Percentiles rank a stretch among this genome's conserved stretches.
phyloP scores from a whole-genome alignment of 2,888 invertebrate genomes.

The Meta bourneti region DNA sequence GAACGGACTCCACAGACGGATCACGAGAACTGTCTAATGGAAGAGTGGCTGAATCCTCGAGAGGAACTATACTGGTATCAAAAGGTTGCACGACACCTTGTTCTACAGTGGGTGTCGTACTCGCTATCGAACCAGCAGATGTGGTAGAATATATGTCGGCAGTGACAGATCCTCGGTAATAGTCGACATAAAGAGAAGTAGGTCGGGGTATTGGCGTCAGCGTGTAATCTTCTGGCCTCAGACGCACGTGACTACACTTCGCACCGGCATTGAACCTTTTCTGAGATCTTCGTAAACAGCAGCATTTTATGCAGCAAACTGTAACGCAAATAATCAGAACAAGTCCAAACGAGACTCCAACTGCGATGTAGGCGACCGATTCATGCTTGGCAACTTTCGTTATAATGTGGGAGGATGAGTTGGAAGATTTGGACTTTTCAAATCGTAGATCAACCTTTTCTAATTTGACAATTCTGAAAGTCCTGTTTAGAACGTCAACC shows the following conservation, averaged over 20 bases:
- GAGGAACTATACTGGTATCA: constrained; percentile 78
- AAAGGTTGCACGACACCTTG: constrained; percentile 77
- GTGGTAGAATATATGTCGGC: constrained; percentile 75
- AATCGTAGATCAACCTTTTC: constrained; percentile 60
- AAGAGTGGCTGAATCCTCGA: constrained; percentile 75
- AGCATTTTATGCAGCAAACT: constrained; percentile 76
- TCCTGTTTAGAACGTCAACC: constrained; percentile 63
- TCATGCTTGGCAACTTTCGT: constrained; percentile 71
- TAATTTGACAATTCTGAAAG: constrained; percentile 58
- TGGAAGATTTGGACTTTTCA: constrained; percentile 51
- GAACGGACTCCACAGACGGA: constrained; percentile 66
- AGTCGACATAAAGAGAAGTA: constrained; percentile 77
- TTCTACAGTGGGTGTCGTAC: constrained; percentile 64
- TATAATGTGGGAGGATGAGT: constrained; percentile 42
- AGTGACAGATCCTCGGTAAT: constrained; percentile 70
- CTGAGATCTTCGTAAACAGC: constrained; percentile 64
- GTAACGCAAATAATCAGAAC: constrained; percentile 75
- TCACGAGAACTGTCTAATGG: constrained; percentile 56
- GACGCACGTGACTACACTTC: constrained; percentile 68
- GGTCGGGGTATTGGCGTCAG: constrained; percentile 77
- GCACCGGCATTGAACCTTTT: constrained; percentile 44
- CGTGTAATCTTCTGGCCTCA: constrained; percentile 78
- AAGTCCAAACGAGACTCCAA: constrained; percentile 76
- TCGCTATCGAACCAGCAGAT: constrained; percentile 73
- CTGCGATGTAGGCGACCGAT: constrained; percentile 76